A percentile compares a stretch with the other conserved stretches of the same genome.
These are phyloP conservation scores for Mustelus asterias DNA, from an alignment of 2,113 vertebrate species.

Conservation along the genomic window DNA sequence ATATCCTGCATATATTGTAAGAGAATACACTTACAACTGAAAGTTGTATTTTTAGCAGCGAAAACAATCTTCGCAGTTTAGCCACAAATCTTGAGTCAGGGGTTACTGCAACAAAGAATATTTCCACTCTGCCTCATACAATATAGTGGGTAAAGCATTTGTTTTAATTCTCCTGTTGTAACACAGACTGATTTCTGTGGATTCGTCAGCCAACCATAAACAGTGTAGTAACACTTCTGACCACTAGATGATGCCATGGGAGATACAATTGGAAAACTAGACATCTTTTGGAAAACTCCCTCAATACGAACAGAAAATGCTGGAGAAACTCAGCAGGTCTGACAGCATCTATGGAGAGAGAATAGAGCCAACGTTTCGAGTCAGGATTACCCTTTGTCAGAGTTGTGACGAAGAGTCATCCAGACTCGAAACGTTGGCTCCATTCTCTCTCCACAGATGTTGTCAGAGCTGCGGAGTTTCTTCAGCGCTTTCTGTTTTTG, in stretches of 20 bases:
- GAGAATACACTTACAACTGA: background rate
- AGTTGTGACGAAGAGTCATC: no score
- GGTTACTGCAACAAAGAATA: background rate
- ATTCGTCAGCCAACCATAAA: background rate
- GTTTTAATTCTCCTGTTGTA: background rate
- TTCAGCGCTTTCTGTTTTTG: no score
- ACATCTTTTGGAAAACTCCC: background rate
- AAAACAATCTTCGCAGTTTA: background rate
- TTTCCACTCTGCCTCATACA: background rate
- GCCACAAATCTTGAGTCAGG: background rate
- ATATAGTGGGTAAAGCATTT: background rate
- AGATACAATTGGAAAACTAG: background rate
- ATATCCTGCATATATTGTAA: background rate
- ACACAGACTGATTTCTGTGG: background rate
- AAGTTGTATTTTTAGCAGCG: background rate
- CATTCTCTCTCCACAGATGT: no score
- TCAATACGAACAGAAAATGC: background rate
- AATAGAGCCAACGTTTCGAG: no score
- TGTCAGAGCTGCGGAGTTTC: no score
- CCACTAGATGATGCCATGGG: conserved; percentile 34
- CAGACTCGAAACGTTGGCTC: no score
- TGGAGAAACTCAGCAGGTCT: no score
- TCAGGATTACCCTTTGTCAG: no score
- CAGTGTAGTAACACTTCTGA: background rate
- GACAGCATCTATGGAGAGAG: no score